Conservation (phyloP, 2,888 invertebrate genomes). For the Syritta pipiens region DNA sequence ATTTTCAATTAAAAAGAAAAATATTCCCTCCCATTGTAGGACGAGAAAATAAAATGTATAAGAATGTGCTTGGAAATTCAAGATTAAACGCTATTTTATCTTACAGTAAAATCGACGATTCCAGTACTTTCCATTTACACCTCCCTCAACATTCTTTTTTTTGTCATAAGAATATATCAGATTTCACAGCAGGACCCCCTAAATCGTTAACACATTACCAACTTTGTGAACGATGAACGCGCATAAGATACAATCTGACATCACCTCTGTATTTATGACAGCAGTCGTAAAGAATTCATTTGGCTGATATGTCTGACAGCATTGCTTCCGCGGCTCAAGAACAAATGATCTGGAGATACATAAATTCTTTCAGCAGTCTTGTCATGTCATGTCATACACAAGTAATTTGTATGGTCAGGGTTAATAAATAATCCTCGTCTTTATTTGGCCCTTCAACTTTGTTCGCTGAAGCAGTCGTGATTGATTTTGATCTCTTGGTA, state of each 20-base stretch:
- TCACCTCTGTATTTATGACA: slow-evolving; percentile 40
- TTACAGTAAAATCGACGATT: too few relatives aligned
- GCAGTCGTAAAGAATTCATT: slow-evolving; percentile 40
- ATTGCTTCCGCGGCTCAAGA: slow-evolving; percentile 21
- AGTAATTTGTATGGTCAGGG: slow-evolving; percentile 55
- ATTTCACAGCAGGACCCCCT: slow-evolving; percentile 8
- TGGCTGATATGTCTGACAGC: slow-evolving; percentile 24
- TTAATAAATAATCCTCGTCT: slow-evolving; percentile 45
- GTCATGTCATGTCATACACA: slow-evolving; percentile 53
- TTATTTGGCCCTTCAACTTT: slow-evolving; percentile 1
- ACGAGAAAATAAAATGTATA: too few relatives aligned
- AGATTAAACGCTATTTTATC: too few relatives aligned
- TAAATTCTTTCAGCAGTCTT: slow-evolving; percentile 40
- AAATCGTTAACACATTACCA: slow-evolving; percentile 34
- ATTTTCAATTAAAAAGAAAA: too few relatives aligned
- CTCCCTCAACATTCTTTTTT: too few relatives aligned
- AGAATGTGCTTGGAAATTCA: too few relatives aligned
- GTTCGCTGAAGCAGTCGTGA: slow-evolving; percentile 7
- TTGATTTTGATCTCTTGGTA: slow-evolving; percentile 30
- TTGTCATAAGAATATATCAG: not conserved
- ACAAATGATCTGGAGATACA: slow-evolving; percentile 40
- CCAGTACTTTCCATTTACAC: too few relatives aligned
- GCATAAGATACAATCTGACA: slow-evolving; percentile 40
- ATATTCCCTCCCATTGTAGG: too few relatives aligned
- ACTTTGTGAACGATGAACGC: slow-evolving; percentile 19